phyloP scores from a whole-genome alignment of 2,113 vertebrate genomes.

The Brienomyrus brachyistius region DNA sequence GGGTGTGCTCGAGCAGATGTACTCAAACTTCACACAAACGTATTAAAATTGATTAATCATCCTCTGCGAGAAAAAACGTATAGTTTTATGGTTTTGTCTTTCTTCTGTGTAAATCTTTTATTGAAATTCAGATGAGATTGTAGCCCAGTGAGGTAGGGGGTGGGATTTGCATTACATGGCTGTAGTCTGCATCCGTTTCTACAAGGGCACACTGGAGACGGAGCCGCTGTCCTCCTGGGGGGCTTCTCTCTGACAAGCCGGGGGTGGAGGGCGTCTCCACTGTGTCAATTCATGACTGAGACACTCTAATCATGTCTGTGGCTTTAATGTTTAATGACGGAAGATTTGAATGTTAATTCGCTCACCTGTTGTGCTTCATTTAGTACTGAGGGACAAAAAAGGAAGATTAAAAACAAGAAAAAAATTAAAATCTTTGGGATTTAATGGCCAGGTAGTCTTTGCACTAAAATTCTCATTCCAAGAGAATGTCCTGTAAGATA shows the following conservation, averaged over 20 bases:
- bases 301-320: neutral
- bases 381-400: neutral
- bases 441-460: neutral
- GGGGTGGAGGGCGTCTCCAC: neutral
- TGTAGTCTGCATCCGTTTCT: neutral
- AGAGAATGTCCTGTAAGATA: neutral
- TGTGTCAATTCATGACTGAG: neutral
- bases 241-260: neutral
- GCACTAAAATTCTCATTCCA: neutral
- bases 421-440: neutral
- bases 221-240: neutral
- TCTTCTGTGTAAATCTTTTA: neutral
- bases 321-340: neutral
- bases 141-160: neutral
- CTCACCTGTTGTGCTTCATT: neutral
- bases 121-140: neutral
- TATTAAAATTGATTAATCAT: neutral
- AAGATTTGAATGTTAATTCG: neutral
- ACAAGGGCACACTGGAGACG: neutral
- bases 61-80: neutral
- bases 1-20: neutral
- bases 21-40: neutral
- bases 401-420: neutral
- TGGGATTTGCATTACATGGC: neutral
- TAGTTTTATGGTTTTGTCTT: neutral